Evolutionary conservation across 2,113 vertebrate genomes (phyloP).

Genomic region (Oceanodroma tethys): DNA sequence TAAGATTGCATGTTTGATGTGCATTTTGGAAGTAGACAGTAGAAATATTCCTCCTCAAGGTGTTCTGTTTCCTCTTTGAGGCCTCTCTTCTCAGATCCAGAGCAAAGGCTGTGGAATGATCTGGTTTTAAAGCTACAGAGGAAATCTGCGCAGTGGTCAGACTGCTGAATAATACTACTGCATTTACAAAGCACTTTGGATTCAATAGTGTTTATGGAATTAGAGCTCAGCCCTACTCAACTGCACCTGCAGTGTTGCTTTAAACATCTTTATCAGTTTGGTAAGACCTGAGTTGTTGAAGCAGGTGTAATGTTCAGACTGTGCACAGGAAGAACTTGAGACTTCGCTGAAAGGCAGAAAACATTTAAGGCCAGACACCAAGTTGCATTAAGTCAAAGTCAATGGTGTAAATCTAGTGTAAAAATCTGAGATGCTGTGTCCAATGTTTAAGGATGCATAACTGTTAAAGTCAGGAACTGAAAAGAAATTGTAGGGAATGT

Average conservation of each 20-base stretch:
- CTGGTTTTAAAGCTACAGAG: not conserved
- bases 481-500: not conserved
- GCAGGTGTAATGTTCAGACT: not conserved
- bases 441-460: not conserved
- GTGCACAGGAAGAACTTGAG: not conserved
- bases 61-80: not conserved
- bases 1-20: not conserved
- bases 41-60: not conserved
- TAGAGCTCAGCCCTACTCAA: not conserved
- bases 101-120: not conserved
- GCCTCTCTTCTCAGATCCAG: conserved; percentile 17
- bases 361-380: not conserved
- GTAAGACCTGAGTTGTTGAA: conserved; percentile 8
- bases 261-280: not conserved
- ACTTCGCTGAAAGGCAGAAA: not conserved
- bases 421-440: not conserved
- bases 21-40: not conserved
- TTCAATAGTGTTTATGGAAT: not conserved
- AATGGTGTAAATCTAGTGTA: not conserved
- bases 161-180: not conserved
- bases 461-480: not conserved
- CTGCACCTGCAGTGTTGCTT: not conserved
- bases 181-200: not conserved
- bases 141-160: not conserved
- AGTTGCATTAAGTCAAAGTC: not conserved